Base-by-base conservation (phyloP, 1,140 invertebrate species). In the Bemisia tabaci region DNA sequence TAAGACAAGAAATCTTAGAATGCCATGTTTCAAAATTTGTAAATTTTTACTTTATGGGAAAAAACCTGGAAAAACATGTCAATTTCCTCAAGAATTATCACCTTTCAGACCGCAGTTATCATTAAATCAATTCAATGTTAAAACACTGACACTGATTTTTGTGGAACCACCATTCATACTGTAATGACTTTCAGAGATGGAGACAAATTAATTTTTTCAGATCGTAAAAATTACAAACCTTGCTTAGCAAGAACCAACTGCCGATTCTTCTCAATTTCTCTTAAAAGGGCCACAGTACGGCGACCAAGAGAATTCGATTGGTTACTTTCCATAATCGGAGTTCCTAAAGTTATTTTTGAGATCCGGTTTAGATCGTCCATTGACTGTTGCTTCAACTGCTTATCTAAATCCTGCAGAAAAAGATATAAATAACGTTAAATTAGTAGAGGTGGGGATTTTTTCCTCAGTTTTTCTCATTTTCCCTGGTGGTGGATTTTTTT, bases 321-420 rank as follows among this genome's bases (percentile, higher is more conserved):
- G 24, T 65, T 24, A 67, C 79, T 77, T 0, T 79, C 77, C 65
- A 89, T 80, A 61, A 90, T 85, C 12, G 90, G 90, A 22, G 89
- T 87, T 73, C 87, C 85, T n/a, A 84, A 85, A 21, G 89, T 91
- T 60, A 92, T 87, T 76, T 88, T 88, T 17, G 89, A 91, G 74
- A 92, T 94, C 72, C 89, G 83, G 73, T 92, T 90, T 63, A 92
- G 87, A 76, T 94, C 90, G 72, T 92, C 90, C 76, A 91, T 87
- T 60, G 88, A 76, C 63, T 74, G 71, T 27, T 70, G 72, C 62
- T 70, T 68, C 1, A 11, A 65, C 58, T 22, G 59, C 61, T 27
- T 61, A 60, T 24, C 63, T 22, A 48, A 59, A 62, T 69, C 64
- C 68, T 68, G n/a, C 2, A 60, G 24, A 9, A 24, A 5, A 62